Evolutionary conservation across 2,113 vertebrate species (phyloP).

Genomic region (Centropristis striata): DNA sequence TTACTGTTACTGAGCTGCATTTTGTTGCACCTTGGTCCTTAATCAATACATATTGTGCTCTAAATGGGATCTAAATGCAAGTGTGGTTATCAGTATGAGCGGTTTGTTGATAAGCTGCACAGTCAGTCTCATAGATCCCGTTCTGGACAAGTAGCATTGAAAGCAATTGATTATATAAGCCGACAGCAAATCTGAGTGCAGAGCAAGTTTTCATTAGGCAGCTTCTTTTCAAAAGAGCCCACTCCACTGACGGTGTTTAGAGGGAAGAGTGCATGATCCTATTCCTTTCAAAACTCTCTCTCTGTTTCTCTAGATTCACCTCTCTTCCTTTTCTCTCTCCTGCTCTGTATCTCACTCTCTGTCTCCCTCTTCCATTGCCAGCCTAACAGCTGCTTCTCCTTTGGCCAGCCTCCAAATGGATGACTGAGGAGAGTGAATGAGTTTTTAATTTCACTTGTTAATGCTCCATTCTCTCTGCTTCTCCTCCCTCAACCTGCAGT

Average conservation of each 20-base stretch:
- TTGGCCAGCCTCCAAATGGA: constrained; percentile 70
- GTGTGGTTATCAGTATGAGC: not conserved
- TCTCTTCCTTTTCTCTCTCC: not conserved
- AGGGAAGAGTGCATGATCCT: not conserved
- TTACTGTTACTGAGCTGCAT: not conserved
- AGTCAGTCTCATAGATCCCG: not conserved
- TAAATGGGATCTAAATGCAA: not conserved
- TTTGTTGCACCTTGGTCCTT: not conserved
- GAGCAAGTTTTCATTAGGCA: constrained; percentile 19
- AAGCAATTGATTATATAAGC: constrained; percentile 28
- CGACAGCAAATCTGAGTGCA: constrained; percentile 3
- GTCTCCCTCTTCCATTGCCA: constrained; percentile 20
- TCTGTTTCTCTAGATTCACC: constrained; percentile 9
- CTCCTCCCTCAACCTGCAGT: constrained; percentile 43
- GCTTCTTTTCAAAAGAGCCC: constrained; percentile 16
- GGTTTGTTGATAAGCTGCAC: constrained; percentile 1
- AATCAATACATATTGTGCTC: constrained; percentile 27
- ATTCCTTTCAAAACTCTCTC: constrained; percentile 14
- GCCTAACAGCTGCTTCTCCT: constrained; percentile 70
- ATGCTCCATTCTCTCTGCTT: constrained; percentile 42
- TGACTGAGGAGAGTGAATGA: constrained; percentile 73
- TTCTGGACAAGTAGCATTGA: constrained; percentile 13
- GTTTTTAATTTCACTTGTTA: constrained; percentile 81
- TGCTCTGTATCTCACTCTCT: not conserved
- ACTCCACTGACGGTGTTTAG: constrained; percentile 13